phyloP scores from a whole-genome alignment of 2,888 invertebrate species.

The Torymus aiolomorphi region DNA sequence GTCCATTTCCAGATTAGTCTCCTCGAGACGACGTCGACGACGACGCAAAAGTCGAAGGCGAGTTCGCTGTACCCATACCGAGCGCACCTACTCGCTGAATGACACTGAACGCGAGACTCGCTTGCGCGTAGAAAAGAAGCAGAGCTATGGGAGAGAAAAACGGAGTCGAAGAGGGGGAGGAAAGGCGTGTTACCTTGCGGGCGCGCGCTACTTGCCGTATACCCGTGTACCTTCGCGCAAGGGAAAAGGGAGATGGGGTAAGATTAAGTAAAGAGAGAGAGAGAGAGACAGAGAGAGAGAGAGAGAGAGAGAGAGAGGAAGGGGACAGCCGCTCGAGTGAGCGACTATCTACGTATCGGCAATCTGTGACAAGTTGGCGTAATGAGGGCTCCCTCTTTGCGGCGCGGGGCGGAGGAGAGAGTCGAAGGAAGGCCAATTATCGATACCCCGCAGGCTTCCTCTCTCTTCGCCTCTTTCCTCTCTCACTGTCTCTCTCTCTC shows the following conservation, averaged over 20 bases:
- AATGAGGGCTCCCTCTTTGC: constrained; percentile 68
- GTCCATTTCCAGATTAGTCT: constrained; percentile 12
- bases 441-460: constrained; percentile 58
- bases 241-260: constrained; percentile 18
- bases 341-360: constrained; percentile 68
- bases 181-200: neutral
- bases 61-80: neutral
- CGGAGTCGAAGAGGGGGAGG: neutral
- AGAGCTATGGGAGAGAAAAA: neutral
- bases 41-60: neutral
- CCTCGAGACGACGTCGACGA: neutral
- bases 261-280: constrained; percentile 45
- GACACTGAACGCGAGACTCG: constrained; percentile 5
- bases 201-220: neutral
- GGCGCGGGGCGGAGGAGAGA: constrained; percentile 30
- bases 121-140: too few relatives aligned
- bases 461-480: constrained; percentile 57
- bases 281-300: constrained; percentile 42
- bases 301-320: constrained; percentile 40
- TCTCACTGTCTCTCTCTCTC: constrained; percentile 6
- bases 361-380: constrained; percentile 72
- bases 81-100: constrained; percentile 2
- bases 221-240: neutral
- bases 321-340: constrained; percentile 57
- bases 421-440: constrained; percentile 65